Evolutionary conservation across 1,140 invertebrate genomes (phyloP).

Genomic region (Drosophila ananassae): DNA sequence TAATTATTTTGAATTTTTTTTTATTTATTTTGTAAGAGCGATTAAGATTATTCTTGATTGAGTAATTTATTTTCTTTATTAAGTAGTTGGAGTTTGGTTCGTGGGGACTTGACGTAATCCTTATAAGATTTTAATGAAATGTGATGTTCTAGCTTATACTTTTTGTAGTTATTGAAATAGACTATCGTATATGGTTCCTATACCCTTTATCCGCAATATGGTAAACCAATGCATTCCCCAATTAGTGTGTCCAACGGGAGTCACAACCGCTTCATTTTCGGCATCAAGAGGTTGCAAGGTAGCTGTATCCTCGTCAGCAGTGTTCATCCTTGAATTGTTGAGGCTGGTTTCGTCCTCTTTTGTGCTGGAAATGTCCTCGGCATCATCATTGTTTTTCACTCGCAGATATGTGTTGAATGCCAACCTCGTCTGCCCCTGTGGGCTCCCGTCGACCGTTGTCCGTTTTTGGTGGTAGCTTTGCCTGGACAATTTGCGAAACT

Average conservation of each 20-base stretch:
- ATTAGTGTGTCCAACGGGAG: constrained; percentile 1
- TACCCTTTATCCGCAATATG: neutral
- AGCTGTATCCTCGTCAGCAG: neutral
- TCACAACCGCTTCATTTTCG: neutral
- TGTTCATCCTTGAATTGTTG: neutral
- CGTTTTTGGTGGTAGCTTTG: neutral
- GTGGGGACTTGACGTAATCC: no score
- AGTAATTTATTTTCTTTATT: no score
- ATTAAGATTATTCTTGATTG: no score
- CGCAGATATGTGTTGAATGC: neutral
- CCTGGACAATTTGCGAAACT: neutral
- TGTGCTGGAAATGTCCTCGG: neutral
- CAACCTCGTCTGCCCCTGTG: no score
- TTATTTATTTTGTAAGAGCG: no score
- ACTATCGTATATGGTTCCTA: constrained; percentile 18
- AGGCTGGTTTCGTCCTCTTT: constrained; percentile 1
- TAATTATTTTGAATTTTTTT: no score
- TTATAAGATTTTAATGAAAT: no score
- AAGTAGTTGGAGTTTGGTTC: no score
- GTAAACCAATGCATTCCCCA: constrained; percentile 17
- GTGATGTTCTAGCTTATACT: no score
- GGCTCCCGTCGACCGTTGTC: neutral
- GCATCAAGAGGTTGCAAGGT: constrained; percentile 7
- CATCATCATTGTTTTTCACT: neutral
- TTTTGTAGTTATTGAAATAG: constrained; percentile 9